Conservation (phyloP, 2,797 vertebrate genomes). For the Leucoraja ocellata region DNA sequence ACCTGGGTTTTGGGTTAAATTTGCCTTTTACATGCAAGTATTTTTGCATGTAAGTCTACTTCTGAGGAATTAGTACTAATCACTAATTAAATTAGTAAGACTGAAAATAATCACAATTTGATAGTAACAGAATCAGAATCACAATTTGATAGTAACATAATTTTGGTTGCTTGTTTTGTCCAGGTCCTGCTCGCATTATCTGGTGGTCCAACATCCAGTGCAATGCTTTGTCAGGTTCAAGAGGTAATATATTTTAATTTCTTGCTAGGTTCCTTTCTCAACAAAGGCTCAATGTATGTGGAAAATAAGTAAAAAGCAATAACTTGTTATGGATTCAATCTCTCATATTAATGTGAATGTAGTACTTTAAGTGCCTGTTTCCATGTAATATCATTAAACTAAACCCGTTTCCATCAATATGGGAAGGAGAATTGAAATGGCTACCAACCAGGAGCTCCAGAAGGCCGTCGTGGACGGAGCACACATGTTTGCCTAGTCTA, state of each 20-base stretch:
- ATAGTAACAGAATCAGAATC: background rate
- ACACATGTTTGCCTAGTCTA: too few species aligned
- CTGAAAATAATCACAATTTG: background rate
- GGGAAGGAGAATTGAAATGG: too few species aligned
- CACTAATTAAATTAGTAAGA: background rate
- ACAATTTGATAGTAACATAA: too few species aligned
- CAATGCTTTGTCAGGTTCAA: slow-evolving; percentile 82
- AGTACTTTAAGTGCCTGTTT: background rate
- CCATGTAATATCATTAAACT: too few species aligned
- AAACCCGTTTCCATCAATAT: too few species aligned
- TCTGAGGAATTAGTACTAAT: background rate
- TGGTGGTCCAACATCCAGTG: slow-evolving; percentile 74
- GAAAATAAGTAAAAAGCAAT: background rate
- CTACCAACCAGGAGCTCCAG: too few species aligned
- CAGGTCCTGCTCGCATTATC: slow-evolving; percentile 87
- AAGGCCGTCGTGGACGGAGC: too few species aligned
- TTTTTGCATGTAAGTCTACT: background rate
- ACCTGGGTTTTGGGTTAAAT: background rate
- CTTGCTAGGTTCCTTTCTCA: background rate
- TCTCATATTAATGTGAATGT: background rate
- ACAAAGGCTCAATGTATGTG: background rate
- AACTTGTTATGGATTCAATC: background rate
- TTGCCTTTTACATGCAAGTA: background rate
- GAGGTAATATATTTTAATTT: slow-evolving; percentile 60
- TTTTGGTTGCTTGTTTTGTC: background rate